Conservation (phyloP, 2,113 vertebrate genomes). For the Girardinichthys multiradiatus region DNA sequence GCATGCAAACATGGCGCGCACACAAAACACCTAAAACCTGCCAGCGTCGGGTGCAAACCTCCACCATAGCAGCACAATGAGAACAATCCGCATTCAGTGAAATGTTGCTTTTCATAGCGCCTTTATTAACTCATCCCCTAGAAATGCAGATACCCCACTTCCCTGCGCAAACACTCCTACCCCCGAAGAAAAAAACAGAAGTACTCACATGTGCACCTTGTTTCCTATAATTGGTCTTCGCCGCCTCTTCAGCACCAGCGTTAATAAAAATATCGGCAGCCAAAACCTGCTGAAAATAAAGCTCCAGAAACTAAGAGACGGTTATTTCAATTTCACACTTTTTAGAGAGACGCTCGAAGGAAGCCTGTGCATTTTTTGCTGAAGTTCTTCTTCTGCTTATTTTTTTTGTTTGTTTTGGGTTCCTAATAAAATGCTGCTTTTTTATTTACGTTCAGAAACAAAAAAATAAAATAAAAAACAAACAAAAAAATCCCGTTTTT, state of each 20-base stretch:
- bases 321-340: background rate
- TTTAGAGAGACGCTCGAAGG: background rate
- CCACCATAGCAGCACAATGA: background rate
- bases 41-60: background rate
- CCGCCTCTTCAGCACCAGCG: conserved; percentile 11
- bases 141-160: background rate
- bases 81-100: background rate
- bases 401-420: background rate
- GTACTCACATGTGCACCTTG: conserved; percentile 56
- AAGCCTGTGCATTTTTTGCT: background rate
- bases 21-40: background rate
- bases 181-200: background rate
- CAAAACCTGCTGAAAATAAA: background rate
- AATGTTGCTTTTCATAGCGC: background rate
- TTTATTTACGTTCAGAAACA: background rate
- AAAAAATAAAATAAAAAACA: too few relatives aligned
- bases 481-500: too few relatives aligned
- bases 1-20: background rate
- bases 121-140: background rate
- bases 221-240: conserved; percentile 60
- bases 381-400: background rate
- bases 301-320: background rate
- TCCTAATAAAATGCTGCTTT: background rate
- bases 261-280: background rate
- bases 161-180: conserved; percentile 21